These are phyloP conservation scores for Leucoraja erinaceus DNA, from an alignment of 2,113 vertebrate species.

Conservation along the genomic window DNA sequence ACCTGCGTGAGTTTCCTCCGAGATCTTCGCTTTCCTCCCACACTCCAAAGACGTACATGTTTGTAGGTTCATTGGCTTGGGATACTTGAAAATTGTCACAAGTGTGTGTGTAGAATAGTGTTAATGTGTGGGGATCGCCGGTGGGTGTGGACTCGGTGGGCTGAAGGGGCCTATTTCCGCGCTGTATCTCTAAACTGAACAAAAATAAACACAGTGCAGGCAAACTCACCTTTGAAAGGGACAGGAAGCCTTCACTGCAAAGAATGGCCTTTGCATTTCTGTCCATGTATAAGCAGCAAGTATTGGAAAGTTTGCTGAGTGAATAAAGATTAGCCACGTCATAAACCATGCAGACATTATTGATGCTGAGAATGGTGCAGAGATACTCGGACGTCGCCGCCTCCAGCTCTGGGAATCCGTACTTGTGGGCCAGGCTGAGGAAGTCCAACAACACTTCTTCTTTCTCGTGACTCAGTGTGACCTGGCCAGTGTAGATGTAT, in stretches of 20 bases:
- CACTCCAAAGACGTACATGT: too few species aligned
- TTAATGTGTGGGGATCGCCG: too few species aligned
- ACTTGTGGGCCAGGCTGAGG: conserved; percentile 88
- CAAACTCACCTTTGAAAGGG: conserved; percentile 77
- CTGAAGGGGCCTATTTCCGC: too few species aligned
- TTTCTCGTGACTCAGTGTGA: conserved; percentile 80
- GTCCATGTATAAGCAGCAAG: conserved; percentile 94
- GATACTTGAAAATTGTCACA: too few species aligned
- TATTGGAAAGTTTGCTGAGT: conserved; percentile 73
- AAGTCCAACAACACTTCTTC: conserved; percentile 94
- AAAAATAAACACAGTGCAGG: not conserved
- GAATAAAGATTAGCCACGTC: conserved; percentile 94
- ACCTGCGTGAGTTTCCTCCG: too few species aligned
- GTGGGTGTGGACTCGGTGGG: too few species aligned
- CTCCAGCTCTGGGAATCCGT: conserved; percentile 89
- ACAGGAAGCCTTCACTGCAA: conserved; percentile 80
- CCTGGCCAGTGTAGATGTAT: conserved; percentile 93
- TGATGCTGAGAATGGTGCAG: conserved; percentile 86
- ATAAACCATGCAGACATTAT: conserved; percentile 93
- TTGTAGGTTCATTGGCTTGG: too few species aligned
- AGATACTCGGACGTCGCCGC: conserved; percentile 92
- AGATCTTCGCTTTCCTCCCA: too few species aligned
- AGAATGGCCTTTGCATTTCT: conserved; percentile 85
- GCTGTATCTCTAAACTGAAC: too few species aligned
- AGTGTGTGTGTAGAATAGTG: too few species aligned